Base-by-base conservation (phyloP, 2,113 vertebrate genomes). In the Picathartes gymnocephalus region DNA sequence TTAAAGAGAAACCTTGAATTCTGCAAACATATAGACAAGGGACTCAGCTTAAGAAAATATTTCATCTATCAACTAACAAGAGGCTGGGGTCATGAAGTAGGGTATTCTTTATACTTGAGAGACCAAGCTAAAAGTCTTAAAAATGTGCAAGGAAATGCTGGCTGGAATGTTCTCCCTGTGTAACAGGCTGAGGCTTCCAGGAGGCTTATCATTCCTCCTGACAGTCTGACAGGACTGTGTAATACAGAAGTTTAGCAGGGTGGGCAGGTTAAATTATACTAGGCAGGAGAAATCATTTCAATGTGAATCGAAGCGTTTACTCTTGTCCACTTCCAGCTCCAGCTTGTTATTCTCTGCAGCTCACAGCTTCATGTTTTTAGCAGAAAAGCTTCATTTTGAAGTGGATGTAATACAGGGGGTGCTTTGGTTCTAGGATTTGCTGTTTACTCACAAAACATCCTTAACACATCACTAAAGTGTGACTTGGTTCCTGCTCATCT, bases 51-150 rank as follows among this genome's bases (percentile, higher is more conserved):
- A 92, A 91, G 97, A 96, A 97, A 97, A 98, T 95, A 97, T 97
- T 97, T 96, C 92, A 95, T 98, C 98, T 96, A 90, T 97, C 97
- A 95, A 66, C 97, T 97, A 97, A 98, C 96, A 95, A 97, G 97
- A 97, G 96, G 97, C 97, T 79, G 85, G 96, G 97, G 98, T 97
- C 97, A 97, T 37, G 79, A 89, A 97, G 93, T 3, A 92, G 90
- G 92, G 93, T 93, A 93, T 96, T 93, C 96, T 97, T 97, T 92
- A 93, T 95, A 97, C 95, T 95, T 95, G 94, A 97, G 96, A 98
- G 97, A 95, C 87, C 88, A 81, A 42, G 93, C 93, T 97, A 87
- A 90, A 96, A 92, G 81, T 91, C 95, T 96, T 95, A 64, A 95
- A 96, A 96, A 92, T 13, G 66, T 77, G 35, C 53, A 44, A 92